Base-by-base conservation (phyloP, 2,888 invertebrate species). In the Helicoverpa assulta region DNA sequence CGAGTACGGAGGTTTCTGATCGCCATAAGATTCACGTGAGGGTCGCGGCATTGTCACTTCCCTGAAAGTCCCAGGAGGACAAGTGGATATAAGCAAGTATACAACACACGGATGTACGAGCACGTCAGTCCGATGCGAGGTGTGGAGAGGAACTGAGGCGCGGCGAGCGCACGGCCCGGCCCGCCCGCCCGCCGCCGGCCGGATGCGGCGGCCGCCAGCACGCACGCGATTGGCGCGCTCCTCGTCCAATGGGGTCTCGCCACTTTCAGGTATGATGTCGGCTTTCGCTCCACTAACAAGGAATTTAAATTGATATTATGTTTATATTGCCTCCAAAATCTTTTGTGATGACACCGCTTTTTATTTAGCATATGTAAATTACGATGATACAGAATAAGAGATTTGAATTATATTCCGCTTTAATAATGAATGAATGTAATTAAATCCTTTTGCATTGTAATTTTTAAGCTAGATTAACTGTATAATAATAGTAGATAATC, bases 1-100 rank as follows among this genome's bases (percentile, higher is more conserved):
- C 55, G 99, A 99, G 93, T 99, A 99, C 29, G 99, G 99, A 68
- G 99, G 99, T 94, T 99, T 99, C 95, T 99, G 99, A 93, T 99
- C 99, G 91, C 99, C 99, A 96, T 99, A 99, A 70, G 99, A 98
- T 94, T 99, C 99, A 86, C 99, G 97, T 88, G 99, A 98, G 86
- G 99, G 99, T 90, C 99, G 97, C 92, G 99, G 99, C 99, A 99
- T 99, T 72, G 82, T 94, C 93, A 92, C 94, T 91, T 82, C 78
- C 85, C 86, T 85, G 72, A 77, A 70, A 43, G 54, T 71, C 56
- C 77, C 70, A 70, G 80, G 68, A 83, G 72, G 69, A 83, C 73
- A 78, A 70, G 77, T 76, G 65, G 77, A 77, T 74, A 63, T 70
- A 84, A 76, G 63, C 78, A 68, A 76, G 71, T 85, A 84, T 68